phyloP scores from a whole-genome alignment of 1,140 invertebrate genomes.

The Drosophila pseudoobscura region DNA sequence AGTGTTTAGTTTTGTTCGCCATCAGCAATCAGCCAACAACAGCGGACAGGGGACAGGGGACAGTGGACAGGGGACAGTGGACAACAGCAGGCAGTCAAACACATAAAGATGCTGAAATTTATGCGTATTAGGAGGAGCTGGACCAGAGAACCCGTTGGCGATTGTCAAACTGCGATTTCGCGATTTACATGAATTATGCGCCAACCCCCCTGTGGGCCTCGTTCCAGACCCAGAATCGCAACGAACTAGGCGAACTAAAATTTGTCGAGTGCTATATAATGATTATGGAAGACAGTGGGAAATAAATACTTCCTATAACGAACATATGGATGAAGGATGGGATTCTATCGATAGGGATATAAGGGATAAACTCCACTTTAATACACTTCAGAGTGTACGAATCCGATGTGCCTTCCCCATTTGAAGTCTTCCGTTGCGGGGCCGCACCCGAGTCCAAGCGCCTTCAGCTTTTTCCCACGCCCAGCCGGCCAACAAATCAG shows the following conservation, averaged over 20 bases:
- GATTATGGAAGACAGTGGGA: too few relatives aligned
- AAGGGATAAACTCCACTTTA: too few relatives aligned
- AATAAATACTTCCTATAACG: too few relatives aligned
- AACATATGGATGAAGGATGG: too few relatives aligned
- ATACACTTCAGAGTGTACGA: too few relatives aligned
- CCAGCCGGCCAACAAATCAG: constrained; percentile 46
- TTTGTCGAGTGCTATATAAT: background rate
- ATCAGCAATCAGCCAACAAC: constrained; percentile 34
- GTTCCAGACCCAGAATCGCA: background rate
- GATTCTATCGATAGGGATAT: too few relatives aligned
- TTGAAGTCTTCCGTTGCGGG: constrained; percentile 14
- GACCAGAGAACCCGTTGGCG: constrained; percentile 5
- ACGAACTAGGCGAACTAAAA: too few relatives aligned
- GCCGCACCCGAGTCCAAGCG: constrained; percentile 41
- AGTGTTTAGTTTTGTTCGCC: constrained; percentile 57
- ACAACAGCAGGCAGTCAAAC: constrained; percentile 23
- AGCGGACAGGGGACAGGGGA: too few relatives aligned
- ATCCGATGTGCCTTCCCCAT: background rate
- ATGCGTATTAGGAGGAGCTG: constrained; percentile 36
- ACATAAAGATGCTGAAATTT: constrained; percentile 50
- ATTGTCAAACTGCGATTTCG: constrained; percentile 34
- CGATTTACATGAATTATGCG: constrained; percentile 54
- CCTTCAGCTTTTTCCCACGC: constrained; percentile 70
- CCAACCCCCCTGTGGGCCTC: background rate
- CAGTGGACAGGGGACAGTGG: too few relatives aligned